These are phyloP conservation scores for Aphis craccivora DNA, from an alignment of 1,140 invertebrate genomes.

Conservation along the genomic window DNA sequence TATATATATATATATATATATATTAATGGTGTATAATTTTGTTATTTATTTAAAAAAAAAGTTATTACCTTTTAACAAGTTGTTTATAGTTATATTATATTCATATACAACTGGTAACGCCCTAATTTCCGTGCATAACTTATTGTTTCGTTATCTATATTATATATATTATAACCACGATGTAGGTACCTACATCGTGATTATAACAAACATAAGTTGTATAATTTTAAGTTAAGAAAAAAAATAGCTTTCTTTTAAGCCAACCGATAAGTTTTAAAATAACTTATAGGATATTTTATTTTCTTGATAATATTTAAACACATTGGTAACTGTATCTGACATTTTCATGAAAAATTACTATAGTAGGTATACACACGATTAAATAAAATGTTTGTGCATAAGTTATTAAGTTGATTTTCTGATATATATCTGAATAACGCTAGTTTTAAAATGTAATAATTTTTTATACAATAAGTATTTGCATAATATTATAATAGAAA, in stretches of 20 bases:
- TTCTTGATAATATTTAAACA: background rate
- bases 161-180: background rate
- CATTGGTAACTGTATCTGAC: background rate
- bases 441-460: background rate
- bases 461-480: background rate
- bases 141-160: background rate
- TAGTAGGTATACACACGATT: background rate
- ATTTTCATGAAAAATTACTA: background rate
- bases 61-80: constrained; percentile 54
- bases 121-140: constrained; percentile 28
- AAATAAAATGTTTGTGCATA: background rate
- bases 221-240: background rate
- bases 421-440: background rate
- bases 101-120: constrained; percentile 12
- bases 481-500: background rate
- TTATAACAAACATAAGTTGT: background rate
- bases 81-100: constrained; percentile 34
- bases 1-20: too few relatives aligned
- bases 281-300: background rate
- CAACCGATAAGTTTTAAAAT: background rate
- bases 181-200: too few relatives aligned
- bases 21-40: constrained; percentile 1
- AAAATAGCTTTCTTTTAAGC: background rate
- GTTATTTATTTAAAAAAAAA: constrained; percentile 46
- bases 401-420: background rate